phyloP scores from a whole-genome alignment of 2,113 vertebrate genomes.

The Limnothrissa miodon region DNA sequence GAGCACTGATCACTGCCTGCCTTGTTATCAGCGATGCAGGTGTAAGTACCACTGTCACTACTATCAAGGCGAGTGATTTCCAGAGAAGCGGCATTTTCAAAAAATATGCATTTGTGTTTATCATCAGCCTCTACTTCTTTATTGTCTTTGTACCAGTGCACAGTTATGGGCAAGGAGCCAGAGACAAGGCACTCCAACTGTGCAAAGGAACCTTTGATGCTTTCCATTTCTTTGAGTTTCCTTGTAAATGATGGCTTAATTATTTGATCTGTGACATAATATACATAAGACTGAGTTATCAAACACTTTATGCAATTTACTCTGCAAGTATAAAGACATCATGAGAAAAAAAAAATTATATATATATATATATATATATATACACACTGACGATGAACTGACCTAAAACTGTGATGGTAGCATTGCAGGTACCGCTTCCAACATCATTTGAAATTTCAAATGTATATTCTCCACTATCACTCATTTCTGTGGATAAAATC shows the following conservation, averaged over 20 bases:
- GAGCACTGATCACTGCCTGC: conserved; percentile 91
- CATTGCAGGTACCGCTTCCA: conserved; percentile 85
- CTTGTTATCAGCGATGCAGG: conserved; percentile 89
- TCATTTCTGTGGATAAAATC: conserved; percentile 84
- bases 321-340: neutral
- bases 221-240: conserved; percentile 91
- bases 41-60: conserved; percentile 85
- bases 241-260: conserved; percentile 95
- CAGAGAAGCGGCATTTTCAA: conserved; percentile 92
- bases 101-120: conserved; percentile 92
- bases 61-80: conserved; percentile 89
- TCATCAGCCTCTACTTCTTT: conserved; percentile 82
- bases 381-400: conserved; percentile 60
- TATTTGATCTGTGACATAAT: conserved; percentile 83
- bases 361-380: too few species aligned
- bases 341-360: neutral
- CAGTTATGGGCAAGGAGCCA: conserved; percentile 90
- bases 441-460: conserved; percentile 94
- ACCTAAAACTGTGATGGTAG: conserved; percentile 87
- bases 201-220: conserved; percentile 92
- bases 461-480: conserved; percentile 85
- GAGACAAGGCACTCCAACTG: conserved; percentile 94
- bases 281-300: conserved; percentile 20
- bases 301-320: neutral
- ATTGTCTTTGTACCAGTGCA: conserved; percentile 92